Evolutionary conservation across 2,113 vertebrate species (phyloP).

Genomic region (Rhabdornis inornatus): DNA sequence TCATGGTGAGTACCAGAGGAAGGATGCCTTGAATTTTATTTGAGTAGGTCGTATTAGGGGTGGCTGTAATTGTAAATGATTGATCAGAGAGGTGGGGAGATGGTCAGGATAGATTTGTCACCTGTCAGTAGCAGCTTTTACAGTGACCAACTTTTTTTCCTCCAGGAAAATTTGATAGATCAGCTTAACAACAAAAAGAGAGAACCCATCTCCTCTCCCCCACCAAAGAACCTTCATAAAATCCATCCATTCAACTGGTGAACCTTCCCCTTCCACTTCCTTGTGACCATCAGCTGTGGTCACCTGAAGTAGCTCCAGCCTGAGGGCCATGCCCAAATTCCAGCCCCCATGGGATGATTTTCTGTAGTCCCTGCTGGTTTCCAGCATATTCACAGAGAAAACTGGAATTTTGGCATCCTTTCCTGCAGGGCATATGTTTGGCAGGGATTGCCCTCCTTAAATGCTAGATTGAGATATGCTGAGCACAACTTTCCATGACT

Average conservation of each 20-base stretch:
- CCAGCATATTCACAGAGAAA: not conserved
- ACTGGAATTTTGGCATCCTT: not conserved
- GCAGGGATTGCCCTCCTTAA: not conserved
- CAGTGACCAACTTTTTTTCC: not conserved
- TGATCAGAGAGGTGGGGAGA: not conserved
- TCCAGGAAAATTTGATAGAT: not conserved
- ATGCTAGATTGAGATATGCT: not conserved
- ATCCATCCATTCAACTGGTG: not conserved
- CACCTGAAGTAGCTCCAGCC: not conserved
- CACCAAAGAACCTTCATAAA: not conserved
- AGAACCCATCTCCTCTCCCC: not conserved
- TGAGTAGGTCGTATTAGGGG: not conserved
- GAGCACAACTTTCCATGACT: not conserved
- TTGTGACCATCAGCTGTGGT: not conserved
- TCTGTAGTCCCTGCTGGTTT: not conserved
- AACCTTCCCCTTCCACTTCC: fast-evolving
- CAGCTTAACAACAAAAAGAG: not conserved
- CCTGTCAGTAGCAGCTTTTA: not conserved
- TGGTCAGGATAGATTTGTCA: not conserved
- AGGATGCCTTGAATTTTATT: not conserved
- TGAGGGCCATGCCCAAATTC: not conserved
- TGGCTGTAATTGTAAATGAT: not conserved
- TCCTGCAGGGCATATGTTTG: not conserved
- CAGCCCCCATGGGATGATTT: not conserved
- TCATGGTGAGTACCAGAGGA: not conserved